Evolutionary conservation across 2,113 vertebrate genomes (phyloP).

Genomic region (Mesembrinibis cayennensis): DNA sequence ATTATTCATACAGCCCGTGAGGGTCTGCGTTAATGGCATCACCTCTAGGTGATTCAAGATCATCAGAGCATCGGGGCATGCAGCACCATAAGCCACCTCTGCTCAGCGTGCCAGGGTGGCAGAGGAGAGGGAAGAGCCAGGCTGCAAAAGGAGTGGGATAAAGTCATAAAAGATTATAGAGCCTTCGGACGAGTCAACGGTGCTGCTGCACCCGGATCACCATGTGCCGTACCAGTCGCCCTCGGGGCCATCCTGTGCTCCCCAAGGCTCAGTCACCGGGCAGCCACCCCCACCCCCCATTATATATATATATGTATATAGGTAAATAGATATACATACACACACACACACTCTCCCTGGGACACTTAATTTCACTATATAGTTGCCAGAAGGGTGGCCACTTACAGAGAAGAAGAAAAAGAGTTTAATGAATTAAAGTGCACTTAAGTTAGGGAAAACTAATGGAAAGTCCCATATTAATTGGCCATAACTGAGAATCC

Average conservation of each 20-base stretch:
- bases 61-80: rapidly evolving
- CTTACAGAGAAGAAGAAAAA: not conserved
- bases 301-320: no score
- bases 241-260: not conserved
- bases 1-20: not conserved
- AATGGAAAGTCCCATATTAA: not conserved
- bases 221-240: rapidly evolving
- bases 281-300: not conserved
- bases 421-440: not conserved
- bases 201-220: not conserved
- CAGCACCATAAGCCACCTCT: not conserved
- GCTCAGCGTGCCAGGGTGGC: rapidly evolving
- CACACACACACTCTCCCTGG: not conserved
- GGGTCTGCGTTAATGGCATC: rapidly evolving
- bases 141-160: not conserved
- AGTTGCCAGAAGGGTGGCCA: not conserved
- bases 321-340: rapidly evolving
- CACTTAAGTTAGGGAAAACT: not conserved
- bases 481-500: not conserved
- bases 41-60: not conserved
- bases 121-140: not conserved
- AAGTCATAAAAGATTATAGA: rapidly evolving
- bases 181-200: rapidly evolving
- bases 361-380: not conserved
- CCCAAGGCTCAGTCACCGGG: not conserved